Evolutionary conservation across 2,888 invertebrate genomes (phyloP).

Genomic region (Gryllus longicercus): DNA sequence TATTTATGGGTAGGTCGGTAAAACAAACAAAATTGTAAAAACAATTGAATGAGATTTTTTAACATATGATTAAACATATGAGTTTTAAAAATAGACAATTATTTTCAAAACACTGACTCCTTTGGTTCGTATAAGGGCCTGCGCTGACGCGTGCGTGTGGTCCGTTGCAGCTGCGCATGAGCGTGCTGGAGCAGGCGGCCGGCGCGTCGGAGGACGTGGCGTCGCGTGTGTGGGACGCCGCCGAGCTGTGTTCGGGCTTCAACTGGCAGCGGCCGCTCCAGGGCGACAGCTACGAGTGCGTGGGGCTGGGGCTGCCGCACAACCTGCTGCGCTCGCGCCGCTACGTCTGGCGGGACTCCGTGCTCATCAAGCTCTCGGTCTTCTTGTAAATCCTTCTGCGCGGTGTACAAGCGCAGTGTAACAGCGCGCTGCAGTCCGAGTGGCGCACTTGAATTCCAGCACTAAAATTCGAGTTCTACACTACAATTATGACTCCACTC

Average conservation of each 20-base stretch:
- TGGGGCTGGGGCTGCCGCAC: constrained; percentile 53
- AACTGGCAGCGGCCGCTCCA: constrained; percentile 47
- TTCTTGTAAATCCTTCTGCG: constrained; percentile 44
- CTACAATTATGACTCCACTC: too few species aligned
- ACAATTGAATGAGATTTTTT: too few species aligned
- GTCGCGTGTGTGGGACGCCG: constrained; percentile 48
- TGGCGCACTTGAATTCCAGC: too few species aligned
- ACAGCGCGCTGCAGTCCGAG: too few species aligned
- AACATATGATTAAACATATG: too few species aligned
- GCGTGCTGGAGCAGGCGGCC: constrained; percentile 40
- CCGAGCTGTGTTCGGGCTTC: constrained; percentile 45
- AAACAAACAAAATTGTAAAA: too few species aligned
- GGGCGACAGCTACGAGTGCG: constrained; percentile 47
- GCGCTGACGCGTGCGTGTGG: too few species aligned
- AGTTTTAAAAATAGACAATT: too few species aligned
- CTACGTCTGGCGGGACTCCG: constrained; percentile 50
- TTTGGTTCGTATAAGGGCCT: too few species aligned
- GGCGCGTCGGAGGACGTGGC: constrained; percentile 41
- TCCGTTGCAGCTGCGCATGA: constrained; percentile 4
- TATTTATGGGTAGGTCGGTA: too few species aligned
- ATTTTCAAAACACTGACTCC: too few species aligned
- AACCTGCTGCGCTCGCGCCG: constrained; percentile 49
- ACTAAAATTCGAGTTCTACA: fast-evolving
- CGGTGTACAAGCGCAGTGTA: too few species aligned
- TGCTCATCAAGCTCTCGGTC: constrained; percentile 55